phyloP scores from a whole-genome alignment of 1,140 invertebrate genomes.

The Campoletis sonorensis region DNA sequence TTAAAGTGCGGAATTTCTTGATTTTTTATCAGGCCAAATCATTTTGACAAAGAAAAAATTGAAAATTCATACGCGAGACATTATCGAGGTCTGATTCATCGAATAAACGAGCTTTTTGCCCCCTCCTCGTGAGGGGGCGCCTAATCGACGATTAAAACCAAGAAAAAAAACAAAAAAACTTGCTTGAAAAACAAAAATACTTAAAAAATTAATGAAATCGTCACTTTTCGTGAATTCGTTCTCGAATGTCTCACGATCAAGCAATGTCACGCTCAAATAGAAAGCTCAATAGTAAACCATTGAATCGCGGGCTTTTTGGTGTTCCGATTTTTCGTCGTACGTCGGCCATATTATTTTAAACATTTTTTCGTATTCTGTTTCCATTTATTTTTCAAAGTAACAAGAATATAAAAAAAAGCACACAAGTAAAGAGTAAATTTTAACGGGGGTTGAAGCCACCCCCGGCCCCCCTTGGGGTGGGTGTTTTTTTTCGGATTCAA shows the following conservation, averaged over 20 bases:
- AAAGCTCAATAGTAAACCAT: conserved; percentile 48
- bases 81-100: too few species aligned
- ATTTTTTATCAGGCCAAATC: too few species aligned
- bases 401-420: too few species aligned
- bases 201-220: neutral
- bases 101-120: too few species aligned
- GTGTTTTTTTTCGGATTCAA: too few species aligned
- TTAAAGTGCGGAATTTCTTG: neutral
- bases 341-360: neutral
- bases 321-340: conserved; percentile 54
- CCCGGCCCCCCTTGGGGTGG: too few species aligned
- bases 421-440: too few species aligned
- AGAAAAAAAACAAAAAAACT: too few species aligned
- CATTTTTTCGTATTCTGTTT: neutral
- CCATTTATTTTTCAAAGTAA: neutral
- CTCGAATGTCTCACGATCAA: neutral
- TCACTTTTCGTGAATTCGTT: neutral
- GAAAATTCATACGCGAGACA: too few species aligned
- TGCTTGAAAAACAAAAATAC: neutral
- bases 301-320: conserved; percentile 58
- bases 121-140: neutral
- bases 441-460: too few species aligned
- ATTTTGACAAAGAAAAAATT: too few species aligned
- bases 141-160: neutral
- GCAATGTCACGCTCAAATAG: neutral